Evolutionary conservation across 2,888 invertebrate species (phyloP).

Genomic region (Agrochola lychnidis): DNA sequence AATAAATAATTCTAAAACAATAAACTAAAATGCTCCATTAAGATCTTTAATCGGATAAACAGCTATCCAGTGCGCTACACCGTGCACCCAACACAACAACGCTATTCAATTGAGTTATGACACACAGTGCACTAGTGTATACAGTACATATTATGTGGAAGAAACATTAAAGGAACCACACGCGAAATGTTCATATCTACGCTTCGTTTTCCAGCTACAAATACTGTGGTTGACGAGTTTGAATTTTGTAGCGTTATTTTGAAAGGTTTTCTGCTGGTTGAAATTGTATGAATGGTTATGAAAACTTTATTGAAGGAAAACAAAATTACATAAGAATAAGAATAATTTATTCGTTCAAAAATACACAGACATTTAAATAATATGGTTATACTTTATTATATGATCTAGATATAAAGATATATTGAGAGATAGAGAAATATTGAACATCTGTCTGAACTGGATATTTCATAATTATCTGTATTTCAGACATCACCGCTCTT

Average conservation of each 20-base stretch:
- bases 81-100: constrained; percentile 41
- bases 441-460: no score
- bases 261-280: not conserved
- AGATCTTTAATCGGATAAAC: constrained; percentile 45
- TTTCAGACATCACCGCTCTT: no score
- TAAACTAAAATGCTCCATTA: constrained; percentile 25
- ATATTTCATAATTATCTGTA: no score
- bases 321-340: not conserved
- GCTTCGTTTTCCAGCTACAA: constrained; percentile 30
- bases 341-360: no score
- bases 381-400: no score
- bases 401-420: no score
- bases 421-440: no score
- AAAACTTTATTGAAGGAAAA: not conserved
- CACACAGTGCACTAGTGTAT: constrained; percentile 16
- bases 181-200: constrained; percentile 35
- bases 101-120: constrained; percentile 56
- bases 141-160: not conserved
- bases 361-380: no score
- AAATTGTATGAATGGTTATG: not conserved
- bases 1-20: constrained; percentile 19
- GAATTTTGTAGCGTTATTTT: constrained; percentile 9
- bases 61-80: constrained; percentile 29
- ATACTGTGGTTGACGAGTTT: constrained; percentile 17
- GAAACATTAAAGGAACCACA: constrained; percentile 44